Percentiles rank a stretch among this genome's conserved stretches.
Evolutionary conservation across 1,140 invertebrate species (phyloP).

Genomic region (Delia radicum): DNA sequence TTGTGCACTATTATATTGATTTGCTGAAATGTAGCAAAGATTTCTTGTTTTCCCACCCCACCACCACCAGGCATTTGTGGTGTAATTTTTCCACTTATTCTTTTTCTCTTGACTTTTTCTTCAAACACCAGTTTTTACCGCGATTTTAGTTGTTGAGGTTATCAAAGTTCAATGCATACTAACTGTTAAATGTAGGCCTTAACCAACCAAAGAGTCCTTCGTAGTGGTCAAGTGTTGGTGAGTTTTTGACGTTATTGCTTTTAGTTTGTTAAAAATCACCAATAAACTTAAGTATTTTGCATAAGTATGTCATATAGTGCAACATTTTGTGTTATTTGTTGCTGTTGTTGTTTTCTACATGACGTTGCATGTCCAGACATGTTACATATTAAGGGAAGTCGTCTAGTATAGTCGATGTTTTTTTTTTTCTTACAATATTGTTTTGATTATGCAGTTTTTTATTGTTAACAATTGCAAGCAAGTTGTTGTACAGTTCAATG

Average conservation of each 20-base stretch:
- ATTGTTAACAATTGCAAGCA: neutral
- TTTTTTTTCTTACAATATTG: conserved; percentile 1
- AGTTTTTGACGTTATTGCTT: neutral
- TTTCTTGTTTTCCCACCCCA: neutral
- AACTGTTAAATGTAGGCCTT: neutral
- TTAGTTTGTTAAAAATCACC: neutral
- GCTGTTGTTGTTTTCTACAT: conserved; percentile 11
- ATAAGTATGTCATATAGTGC: neutral
- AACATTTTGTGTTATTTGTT: neutral
- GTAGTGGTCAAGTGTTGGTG: conserved; percentile 7
- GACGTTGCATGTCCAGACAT: conserved; percentile 17
- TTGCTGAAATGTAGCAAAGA: neutral
- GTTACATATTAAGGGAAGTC: neutral
- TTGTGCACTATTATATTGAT: conserved; percentile 1
- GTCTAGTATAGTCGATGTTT: neutral
- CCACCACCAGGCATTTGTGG: neutral
- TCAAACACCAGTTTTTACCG: neutral
- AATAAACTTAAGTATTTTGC: neutral
- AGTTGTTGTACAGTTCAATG: conserved; percentile 23
- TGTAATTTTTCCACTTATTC: neutral
- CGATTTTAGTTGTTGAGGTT: conserved; percentile 7
- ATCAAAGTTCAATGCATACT: conserved; percentile 16
- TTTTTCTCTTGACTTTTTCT: neutral
- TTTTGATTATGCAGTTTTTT: conserved; percentile 3
- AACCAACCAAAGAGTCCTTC: conserved; percentile 2